phyloP scores from a whole-genome alignment of 1,140 invertebrate species.

The Oryzaephilus surinamensis region DNA sequence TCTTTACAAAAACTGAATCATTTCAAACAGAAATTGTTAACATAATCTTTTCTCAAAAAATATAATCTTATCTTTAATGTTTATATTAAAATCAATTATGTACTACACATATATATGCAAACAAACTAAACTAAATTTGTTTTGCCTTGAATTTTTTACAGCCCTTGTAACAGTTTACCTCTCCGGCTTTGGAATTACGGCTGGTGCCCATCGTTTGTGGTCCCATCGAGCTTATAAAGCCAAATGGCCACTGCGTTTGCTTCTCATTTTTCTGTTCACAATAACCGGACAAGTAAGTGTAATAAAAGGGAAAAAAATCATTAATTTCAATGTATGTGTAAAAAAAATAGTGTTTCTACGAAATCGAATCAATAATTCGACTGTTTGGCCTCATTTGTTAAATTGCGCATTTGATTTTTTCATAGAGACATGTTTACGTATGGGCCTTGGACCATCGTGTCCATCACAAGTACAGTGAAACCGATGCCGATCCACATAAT shows the following conservation, averaged over 20 bases:
- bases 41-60: no score
- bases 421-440: conserved; percentile 58
- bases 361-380: conserved; percentile 1
- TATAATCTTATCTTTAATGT: no score
- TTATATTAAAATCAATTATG: no score
- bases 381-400: no score
- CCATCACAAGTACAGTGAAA: conserved; percentile 75
- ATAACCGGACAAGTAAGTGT: conserved; percentile 70
- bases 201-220: conserved; percentile 83
- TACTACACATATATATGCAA: no score
- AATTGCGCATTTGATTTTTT: conserved; percentile 14
- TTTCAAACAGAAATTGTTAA: no score
- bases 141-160: conserved; percentile 40
- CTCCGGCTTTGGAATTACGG: conserved; percentile 72
- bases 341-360: not conserved
- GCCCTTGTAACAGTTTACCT: conserved; percentile 52
- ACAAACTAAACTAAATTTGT: no score
- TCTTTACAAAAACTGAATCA: no score
- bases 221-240: conserved; percentile 83
- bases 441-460: conserved; percentile 74
- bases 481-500: conserved; percentile 75
- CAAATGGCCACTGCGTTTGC: conserved; percentile 60
- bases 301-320: conserved; percentile 3
- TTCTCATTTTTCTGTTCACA: conserved; percentile 70
- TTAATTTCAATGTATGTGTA: conserved; percentile 1